Base-by-base conservation (phyloP, 2,797 vertebrate genomes). In the Malacoctenus gilli region DNA sequence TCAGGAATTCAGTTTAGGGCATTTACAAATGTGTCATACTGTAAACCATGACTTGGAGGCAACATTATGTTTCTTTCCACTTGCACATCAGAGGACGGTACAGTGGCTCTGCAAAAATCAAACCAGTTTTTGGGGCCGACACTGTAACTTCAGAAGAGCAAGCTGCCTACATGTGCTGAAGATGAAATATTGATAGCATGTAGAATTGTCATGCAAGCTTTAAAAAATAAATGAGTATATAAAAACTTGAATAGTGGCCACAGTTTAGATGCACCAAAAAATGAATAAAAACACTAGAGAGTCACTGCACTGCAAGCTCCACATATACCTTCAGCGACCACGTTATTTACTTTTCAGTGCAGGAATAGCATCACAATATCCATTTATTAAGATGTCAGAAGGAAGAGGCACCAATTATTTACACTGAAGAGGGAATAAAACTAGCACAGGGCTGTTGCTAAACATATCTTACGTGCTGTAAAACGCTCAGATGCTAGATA, bases 1-100 rank as follows among this genome's bases (percentile, higher is more conserved):
- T 89, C 53, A 90, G 82, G 87, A 89, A 89, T 85, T 78, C 68
- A 61, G 76, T 85, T 89, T 84, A 64, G 74, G 77, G 84, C 81
- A 81, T 85, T 88, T 82, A 51, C 74, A 83, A 83, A 84, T 64
- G 72, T 75, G 77, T 82, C 75, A 79, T 50, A 68, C 56, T 71
- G 59, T 70, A 76, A 82, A 69, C 50, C 60, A 58, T 66, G 60
- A 83, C 74, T 77, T 34, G 68, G 23, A 63, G 69, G 67, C 48
- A 66, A 68, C 57, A 64, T 62, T 60, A 76, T 61, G 19, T 8
- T 5, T 62, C 57, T 58, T 60, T 14, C 38, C 53, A 49, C 36
- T 58, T 41, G 22, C 61, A 49, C 39, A 64, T 23, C 22, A 31
- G 8, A 9, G 46, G 37, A 23, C 20, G 16, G 3, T 16, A 22